Percentiles rank a stretch among this genome's conserved stretches.
Conservation (phyloP, 2,797 vertebrate species). For the Selene dorsalis region DNA sequence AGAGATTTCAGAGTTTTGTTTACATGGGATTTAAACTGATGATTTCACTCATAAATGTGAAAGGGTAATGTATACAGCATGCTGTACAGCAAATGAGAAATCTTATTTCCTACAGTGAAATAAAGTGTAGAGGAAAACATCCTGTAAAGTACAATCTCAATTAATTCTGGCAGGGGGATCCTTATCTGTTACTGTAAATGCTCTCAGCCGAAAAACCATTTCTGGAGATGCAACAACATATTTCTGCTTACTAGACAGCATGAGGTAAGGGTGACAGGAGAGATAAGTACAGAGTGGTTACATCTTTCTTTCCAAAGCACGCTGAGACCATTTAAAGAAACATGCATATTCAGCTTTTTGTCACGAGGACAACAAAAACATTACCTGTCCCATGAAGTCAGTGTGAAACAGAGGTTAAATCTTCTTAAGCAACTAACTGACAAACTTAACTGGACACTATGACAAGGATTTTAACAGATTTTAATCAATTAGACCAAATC, state of each 20-base stretch:
- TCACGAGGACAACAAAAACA: neutral
- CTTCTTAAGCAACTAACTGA: neutral
- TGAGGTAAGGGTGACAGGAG: conserved; percentile 16
- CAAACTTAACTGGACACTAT: neutral
- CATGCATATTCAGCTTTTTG: neutral
- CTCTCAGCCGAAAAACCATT: conserved; percentile 40
- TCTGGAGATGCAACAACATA: conserved; percentile 17
- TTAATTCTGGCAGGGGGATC: conserved; percentile 33
- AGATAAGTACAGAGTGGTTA: conserved; percentile 38
- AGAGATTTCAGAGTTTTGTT: conserved; percentile 60
- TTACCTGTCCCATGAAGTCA: neutral
- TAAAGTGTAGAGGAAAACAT: conserved; percentile 41
- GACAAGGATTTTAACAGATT: neutral
- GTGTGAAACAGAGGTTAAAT: neutral
- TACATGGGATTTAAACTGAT: conserved; percentile 52
- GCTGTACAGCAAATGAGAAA: conserved; percentile 26
- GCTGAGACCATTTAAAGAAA: neutral
- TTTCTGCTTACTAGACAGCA: conserved; percentile 29
- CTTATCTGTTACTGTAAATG: conserved; percentile 37
- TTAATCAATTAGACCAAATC: neutral
- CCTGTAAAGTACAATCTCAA: conserved; percentile 48
- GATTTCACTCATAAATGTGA: conserved; percentile 48
- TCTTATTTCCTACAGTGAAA: conserved; percentile 43
- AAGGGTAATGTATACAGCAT: conserved; percentile 2
- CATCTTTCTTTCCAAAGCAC: neutral